Evolutionary conservation across 2,797 vertebrate species (phyloP).

Genomic region (Silurus lanzhouensis): DNA sequence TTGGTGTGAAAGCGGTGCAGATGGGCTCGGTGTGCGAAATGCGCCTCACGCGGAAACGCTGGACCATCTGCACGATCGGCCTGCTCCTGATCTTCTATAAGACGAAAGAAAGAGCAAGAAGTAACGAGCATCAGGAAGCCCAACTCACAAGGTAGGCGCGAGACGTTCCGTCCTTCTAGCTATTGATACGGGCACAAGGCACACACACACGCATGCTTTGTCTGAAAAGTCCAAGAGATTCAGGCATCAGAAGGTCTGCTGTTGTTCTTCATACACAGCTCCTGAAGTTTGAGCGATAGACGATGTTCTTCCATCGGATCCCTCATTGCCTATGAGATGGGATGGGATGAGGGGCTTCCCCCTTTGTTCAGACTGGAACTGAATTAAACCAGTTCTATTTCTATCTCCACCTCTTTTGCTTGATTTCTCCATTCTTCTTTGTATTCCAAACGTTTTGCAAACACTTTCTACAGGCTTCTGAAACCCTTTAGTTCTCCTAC

Average conservation of each 20-base stretch:
- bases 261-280: too few species aligned
- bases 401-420: neutral
- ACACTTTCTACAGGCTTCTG: neutral
- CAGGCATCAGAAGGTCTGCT: neutral
- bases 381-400: slow-evolving; percentile 18
- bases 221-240: neutral
- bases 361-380: slow-evolving; percentile 59
- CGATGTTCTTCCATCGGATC: slow-evolving; percentile 36
- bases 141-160: slow-evolving; percentile 74
- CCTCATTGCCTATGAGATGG: slow-evolving; percentile 35
- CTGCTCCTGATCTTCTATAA: slow-evolving; percentile 86
- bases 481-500: neutral
- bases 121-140: slow-evolving; percentile 78
- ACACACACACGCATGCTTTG: neutral
- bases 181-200: neutral
- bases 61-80: slow-evolving; percentile 86
- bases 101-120: slow-evolving; percentile 83
- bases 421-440: neutral
- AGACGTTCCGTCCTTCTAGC: slow-evolving; percentile 43
- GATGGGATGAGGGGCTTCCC: slow-evolving; percentile 47
- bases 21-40: slow-evolving; percentile 66
- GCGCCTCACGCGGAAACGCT: slow-evolving; percentile 82
- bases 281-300: slow-evolving; percentile 27
- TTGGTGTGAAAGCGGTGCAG: neutral
- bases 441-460: neutral